These are phyloP conservation scores for Dolichotis patagonum DNA, from an alignment of 2,113 vertebrate genomes.

Conservation along the genomic window DNA sequence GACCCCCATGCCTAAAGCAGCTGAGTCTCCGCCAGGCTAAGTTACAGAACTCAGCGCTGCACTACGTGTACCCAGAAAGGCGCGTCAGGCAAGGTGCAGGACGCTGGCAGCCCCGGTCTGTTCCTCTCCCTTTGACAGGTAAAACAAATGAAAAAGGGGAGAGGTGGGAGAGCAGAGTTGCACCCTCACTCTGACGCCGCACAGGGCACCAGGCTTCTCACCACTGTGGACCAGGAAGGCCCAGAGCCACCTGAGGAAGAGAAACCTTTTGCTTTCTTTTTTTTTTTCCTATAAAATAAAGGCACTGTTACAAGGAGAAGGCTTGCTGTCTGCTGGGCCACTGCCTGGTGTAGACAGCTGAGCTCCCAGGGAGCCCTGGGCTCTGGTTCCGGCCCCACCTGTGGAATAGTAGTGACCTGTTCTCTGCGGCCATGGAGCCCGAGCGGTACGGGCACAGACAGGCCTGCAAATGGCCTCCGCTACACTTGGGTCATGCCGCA, in stretches of 20 bases:
- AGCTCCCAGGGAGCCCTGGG: neutral
- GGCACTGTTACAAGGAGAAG: conserved; percentile 34
- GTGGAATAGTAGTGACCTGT: neutral
- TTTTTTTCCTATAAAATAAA: neutral
- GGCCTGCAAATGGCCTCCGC: conserved; percentile 86
- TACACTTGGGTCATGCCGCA: conserved; percentile 91
- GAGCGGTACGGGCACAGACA: conserved; percentile 72
- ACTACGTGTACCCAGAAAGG: neutral
- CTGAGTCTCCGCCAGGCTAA: neutral
- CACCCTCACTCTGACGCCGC: neutral
- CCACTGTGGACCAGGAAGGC: conserved; percentile 54
- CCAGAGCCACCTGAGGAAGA: conserved; percentile 54
- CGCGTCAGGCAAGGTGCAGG: neutral
- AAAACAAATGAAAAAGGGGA: neutral
- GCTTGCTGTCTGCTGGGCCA: neutral
- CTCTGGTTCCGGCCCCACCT: neutral
- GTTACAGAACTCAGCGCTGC: neutral
- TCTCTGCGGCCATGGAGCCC: conserved; percentile 28
- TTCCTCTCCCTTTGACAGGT: conserved; percentile 1
- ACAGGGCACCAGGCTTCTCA: neutral
- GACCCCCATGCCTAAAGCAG: conserved; percentile 27
- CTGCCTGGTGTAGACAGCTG: neutral
- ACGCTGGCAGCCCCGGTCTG: neutral
- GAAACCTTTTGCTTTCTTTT: neutral
- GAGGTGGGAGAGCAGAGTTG: neutral